These are phyloP conservation scores for Octodon degus DNA, from an alignment of 2,113 vertebrate genomes.

Conservation along the genomic window DNA sequence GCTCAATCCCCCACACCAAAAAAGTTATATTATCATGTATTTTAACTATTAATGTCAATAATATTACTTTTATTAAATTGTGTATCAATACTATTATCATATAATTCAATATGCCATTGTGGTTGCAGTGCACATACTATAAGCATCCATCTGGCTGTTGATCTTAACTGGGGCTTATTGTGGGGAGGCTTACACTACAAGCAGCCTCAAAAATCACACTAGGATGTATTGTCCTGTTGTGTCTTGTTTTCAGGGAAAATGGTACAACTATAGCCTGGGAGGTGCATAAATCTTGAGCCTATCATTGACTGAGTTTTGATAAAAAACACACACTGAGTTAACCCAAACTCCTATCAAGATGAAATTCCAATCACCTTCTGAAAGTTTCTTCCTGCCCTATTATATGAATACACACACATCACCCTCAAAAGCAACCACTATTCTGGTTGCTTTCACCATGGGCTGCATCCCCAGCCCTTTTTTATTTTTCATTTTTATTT, in stretches of 20 bases:
- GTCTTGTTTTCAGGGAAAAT: background rate
- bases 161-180: background rate
- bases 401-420: background rate
- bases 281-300: background rate
- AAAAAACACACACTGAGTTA: conserved; percentile 3
- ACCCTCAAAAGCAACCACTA: background rate
- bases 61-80: background rate
- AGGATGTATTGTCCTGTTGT: background rate
- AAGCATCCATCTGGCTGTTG: background rate
- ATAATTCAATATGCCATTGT: background rate
- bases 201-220: background rate
- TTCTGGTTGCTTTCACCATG: background rate
- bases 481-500: background rate
- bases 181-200: background rate
- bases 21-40: background rate
- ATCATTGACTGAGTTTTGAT: background rate
- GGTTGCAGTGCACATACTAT: background rate
- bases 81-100: background rate
- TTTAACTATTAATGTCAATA: background rate
- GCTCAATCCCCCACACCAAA: too few species aligned
- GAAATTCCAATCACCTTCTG: background rate
- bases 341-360: background rate
- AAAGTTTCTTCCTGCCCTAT: background rate
- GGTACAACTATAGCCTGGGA: background rate
- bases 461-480: background rate